These are phyloP conservation scores for Papilio helenus DNA, from an alignment of 1,140 invertebrate genomes.

Conservation along the genomic window DNA sequence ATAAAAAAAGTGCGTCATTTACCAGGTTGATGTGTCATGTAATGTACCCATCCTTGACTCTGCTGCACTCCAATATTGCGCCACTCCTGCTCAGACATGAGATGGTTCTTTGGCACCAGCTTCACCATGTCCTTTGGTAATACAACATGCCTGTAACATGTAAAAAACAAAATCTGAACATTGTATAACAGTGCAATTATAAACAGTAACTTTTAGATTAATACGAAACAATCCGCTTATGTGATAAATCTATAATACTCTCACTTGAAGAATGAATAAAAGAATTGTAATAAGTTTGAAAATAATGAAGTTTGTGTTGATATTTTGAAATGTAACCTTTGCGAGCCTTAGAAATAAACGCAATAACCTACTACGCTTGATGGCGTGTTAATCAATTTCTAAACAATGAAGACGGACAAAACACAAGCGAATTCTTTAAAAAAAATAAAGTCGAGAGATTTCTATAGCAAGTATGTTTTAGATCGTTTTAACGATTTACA, in stretches of 20 bases:
- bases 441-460: too few relatives aligned
- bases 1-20: slow-evolving; percentile 44
- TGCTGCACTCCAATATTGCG: slow-evolving; percentile 96
- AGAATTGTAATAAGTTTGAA: too few relatives aligned
- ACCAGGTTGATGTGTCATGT: slow-evolving; percentile 97
- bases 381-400: neutral
- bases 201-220: neutral
- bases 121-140: slow-evolving; percentile 96
- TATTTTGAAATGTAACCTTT: too few relatives aligned
- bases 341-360: neutral
- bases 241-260: too few relatives aligned
- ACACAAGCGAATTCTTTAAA: too few relatives aligned
- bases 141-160: slow-evolving; percentile 92
- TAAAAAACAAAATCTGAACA: slow-evolving; percentile 31
- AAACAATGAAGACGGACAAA: too few relatives aligned
- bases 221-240: neutral
- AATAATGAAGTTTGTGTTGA: too few relatives aligned
- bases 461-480: too few relatives aligned
- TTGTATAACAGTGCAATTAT: neutral
- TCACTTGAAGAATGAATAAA: too few relatives aligned
- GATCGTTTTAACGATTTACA: neutral
- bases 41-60: slow-evolving; percentile 97
- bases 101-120: slow-evolving; percentile 93
- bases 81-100: slow-evolving; percentile 97
- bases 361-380: neutral